Conservation (phyloP, 2,888 invertebrate species). For the Ornithoptera alexandrae region DNA sequence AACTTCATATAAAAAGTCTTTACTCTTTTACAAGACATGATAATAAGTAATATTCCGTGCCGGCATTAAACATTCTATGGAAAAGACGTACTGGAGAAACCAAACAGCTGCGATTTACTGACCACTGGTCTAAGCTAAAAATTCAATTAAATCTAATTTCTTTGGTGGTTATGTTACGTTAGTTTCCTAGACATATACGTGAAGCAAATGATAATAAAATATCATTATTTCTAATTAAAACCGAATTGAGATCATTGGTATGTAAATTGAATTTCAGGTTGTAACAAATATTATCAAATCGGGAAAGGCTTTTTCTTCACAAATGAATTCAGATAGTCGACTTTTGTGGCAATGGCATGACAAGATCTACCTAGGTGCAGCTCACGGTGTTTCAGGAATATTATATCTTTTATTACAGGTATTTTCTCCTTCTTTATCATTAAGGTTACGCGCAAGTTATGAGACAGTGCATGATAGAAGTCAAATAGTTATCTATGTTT, state of each 20-base stretch:
- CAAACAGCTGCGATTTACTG: no score
- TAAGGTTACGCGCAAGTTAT: not conserved
- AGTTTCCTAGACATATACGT: not conserved
- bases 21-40: no score
- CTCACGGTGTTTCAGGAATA: conserved; percentile 94
- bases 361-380: conserved; percentile 91
- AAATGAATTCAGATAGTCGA: conserved; percentile 80
- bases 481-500: not conserved
- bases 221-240: no score
- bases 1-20: no score
- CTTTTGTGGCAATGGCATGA: conserved; percentile 94
- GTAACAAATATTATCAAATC: conserved; percentile 80
- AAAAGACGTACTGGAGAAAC: no score
- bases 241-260: not conserved
- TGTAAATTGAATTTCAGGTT: conserved; percentile 73
- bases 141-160: no score
- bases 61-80: no score
- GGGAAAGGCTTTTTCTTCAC: conserved; percentile 81
- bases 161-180: no score
- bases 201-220: not conserved
- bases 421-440: conserved; percentile 24
- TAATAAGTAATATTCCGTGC: no score
- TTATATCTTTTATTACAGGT: conserved; percentile 90
- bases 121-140: no score
- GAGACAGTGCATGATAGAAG: not conserved